Conservation (phyloP, 2,113 vertebrate species). For the Himantopus leucocephalus region DNA sequence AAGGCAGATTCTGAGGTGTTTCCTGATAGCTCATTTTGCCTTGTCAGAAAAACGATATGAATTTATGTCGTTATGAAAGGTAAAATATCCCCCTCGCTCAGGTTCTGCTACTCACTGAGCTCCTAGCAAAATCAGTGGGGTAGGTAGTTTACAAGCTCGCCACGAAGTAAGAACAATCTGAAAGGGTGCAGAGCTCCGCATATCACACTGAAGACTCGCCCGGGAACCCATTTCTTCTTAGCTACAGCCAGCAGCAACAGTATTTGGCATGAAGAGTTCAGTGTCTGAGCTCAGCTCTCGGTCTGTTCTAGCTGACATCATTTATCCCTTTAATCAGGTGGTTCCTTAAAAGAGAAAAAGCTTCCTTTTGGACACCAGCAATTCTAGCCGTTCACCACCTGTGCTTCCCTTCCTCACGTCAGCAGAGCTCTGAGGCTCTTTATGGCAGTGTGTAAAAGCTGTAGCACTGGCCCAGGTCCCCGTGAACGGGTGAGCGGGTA, state of each 20-base stretch:
- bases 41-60: neutral
- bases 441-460: neutral
- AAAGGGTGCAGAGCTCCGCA: neutral
- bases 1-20: neutral
- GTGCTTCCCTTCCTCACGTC: neutral
- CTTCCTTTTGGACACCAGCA: neutral
- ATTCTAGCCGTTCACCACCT: neutral
- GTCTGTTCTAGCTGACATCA: fast-evolving
- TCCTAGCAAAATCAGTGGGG: neutral
- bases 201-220: neutral
- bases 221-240: neutral
- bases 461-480: neutral
- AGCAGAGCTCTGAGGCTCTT: neutral
- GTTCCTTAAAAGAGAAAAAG: neutral
- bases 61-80: neutral
- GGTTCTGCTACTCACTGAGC: neutral
- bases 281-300: neutral
- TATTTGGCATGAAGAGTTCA: neutral
- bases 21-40: neutral
- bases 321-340: neutral
- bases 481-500: fast-evolving
- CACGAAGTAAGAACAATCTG: neutral
- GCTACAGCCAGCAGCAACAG: neutral
- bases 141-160: neutral
- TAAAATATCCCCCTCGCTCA: neutral